A percentile compares a stretch with the other conserved stretches of the same genome.
Evolutionary conservation across 2,888 invertebrate species (phyloP).

Genomic region (Meghimatium bilineatum): DNA sequence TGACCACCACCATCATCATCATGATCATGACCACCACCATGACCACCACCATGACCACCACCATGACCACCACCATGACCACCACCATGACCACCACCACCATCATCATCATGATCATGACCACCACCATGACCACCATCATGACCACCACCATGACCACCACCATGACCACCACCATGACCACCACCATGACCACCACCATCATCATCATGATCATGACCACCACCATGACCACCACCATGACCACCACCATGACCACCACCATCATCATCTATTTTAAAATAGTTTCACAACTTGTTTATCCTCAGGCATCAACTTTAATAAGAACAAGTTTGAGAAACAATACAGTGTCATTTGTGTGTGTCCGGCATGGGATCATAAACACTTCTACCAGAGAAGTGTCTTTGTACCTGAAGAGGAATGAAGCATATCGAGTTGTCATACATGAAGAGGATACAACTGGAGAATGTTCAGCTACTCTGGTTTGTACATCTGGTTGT

Average conservation of each 20-base stretch:
- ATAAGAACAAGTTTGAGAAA: background rate
- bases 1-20: no score
- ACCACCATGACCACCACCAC: background rate
- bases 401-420: background rate
- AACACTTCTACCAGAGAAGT: background rate
- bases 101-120: background rate
- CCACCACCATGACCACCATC: no score
- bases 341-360: background rate
- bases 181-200: no score
- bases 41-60: background rate
- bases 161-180: no score
- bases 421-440: constrained; percentile 16
- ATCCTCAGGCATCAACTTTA: background rate
- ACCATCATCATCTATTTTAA: no score
- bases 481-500: constrained; percentile 4
- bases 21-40: background rate
- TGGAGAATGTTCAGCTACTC: background rate
- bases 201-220: no score
- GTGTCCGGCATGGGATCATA: background rate
- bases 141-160: no score
- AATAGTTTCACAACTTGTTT: background rate
- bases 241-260: no score
- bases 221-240: no score
- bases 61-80: background rate
- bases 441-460: background rate